Conservation (phyloP, 53 echinoderm and acorn worm genomes). For the Luidia sarsii region DNA sequence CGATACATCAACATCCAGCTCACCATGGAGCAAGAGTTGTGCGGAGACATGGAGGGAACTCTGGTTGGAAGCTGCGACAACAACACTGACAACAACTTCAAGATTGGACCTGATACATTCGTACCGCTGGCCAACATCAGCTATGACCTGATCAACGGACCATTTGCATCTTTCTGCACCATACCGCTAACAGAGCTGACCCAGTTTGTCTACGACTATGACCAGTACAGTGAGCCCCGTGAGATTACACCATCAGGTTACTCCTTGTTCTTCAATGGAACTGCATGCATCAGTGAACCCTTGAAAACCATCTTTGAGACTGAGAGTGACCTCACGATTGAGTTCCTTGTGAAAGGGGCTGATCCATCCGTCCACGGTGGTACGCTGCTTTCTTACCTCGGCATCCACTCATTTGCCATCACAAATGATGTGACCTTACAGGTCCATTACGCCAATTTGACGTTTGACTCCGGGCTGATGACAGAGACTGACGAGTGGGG, state of each 20-base stretch:
- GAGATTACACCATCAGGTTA: constrained; percentile 65
- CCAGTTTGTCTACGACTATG: constrained; percentile 58
- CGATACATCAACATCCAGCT: constrained; percentile 69
- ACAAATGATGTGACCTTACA: constrained; percentile 65
- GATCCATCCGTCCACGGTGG: constrained; percentile 48
- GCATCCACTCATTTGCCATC: constrained; percentile 57
- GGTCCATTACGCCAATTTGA: constrained; percentile 50
- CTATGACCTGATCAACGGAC: constrained; percentile 75
- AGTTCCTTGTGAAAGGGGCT: constrained; percentile 67
- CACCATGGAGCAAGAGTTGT: constrained; percentile 31
- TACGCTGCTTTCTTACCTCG: constrained; percentile 56
- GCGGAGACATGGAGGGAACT: constrained; percentile 25
- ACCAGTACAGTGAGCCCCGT: constrained; percentile 48
- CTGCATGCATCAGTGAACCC: constrained; percentile 73
- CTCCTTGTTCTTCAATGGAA: constrained; percentile 69
- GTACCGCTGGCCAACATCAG: constrained; percentile 58
- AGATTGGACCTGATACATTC: constrained; percentile 11
- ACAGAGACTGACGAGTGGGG: constrained; percentile 67
- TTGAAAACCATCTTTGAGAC: constrained; percentile 46
- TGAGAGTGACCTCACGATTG: constrained; percentile 65
- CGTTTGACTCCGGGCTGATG: constrained; percentile 64
- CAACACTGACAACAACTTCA: constrained; percentile 65
- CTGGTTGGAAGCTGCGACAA: constrained; percentile 77
- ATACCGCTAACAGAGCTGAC: constrained; percentile 49
- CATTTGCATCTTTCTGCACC: constrained; percentile 66